A percentile compares a stretch with the other conserved stretches of the same genome.
Conservation (phyloP, 2,888 invertebrate species). For the Agrochola lota region DNA sequence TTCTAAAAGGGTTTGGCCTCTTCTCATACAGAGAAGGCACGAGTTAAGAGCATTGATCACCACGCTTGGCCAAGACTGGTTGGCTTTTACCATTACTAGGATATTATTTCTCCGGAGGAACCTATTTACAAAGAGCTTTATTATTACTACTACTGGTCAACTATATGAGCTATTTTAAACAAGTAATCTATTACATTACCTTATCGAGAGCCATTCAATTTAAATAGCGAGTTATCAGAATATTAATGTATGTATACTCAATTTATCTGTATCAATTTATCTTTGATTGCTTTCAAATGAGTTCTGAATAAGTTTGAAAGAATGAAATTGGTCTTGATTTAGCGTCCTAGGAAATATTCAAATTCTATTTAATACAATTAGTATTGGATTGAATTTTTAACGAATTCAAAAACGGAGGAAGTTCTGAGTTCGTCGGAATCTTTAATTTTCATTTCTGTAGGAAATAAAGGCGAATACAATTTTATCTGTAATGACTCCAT, state of each 20-base stretch:
- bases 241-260: conserved; percentile 12
- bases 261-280: conserved; percentile 30
- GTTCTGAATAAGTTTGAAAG: conserved; percentile 15
- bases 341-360: not conserved
- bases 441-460: not conserved
- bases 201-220: conserved; percentile 34
- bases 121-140: not conserved
- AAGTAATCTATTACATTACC: conserved; percentile 24
- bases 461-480: not conserved
- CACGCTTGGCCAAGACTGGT: not conserved
- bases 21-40: too few relatives aligned
- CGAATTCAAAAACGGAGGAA: too few relatives aligned
- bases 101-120: not conserved
- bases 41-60: not conserved
- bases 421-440: too few relatives aligned
- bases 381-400: not conserved
- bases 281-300: conserved; percentile 19
- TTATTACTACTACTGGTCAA: not conserved
- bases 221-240: conserved; percentile 4
- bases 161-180: conserved; percentile 1
- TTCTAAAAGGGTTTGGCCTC: too few relatives aligned
- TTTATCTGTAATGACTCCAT: not conserved
- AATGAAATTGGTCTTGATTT: conserved; percentile 26
- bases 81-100: not conserved
- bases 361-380: not conserved